Base-by-base conservation (phyloP, 1,140 invertebrate species). In the Drosophila simulans region DNA sequence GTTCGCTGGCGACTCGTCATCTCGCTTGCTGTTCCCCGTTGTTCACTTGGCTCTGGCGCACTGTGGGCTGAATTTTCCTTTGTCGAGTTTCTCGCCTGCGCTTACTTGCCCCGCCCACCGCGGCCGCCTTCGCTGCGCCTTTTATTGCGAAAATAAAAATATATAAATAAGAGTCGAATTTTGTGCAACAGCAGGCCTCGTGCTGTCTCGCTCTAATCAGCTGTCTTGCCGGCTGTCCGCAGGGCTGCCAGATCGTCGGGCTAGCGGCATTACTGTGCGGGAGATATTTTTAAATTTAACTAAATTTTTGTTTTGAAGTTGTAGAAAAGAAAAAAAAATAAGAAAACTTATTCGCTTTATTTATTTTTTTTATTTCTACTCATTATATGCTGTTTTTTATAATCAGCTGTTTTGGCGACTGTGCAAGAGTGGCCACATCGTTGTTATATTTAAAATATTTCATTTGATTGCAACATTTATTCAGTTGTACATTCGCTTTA, bases 1-100 rank as follows among this genome's bases (percentile, higher is more conserved):
- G 93, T 93, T 31, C 91, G 90, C 56, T 77, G 71, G 40, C 65
- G 85, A 64, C 71, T 90, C 45, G 62, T 77, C 84, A 83, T 88
- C 10, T 49, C 54, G 45, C 15, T 54, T 54, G 22, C 34, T 42
- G 22, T 1, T 46, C 22, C 13, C 37, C 17, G 31, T 22, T 56
- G 13, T 12, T 45, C 31, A 31, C 22, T 34, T 39, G n/a, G 34
- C 22, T 34, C 20, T 25, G 25, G 0, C 13, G 13, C 31, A 10
- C 31, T 31, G 7, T 31, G 31, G 7, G 31, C 31, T 31, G 31
- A 31, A 31, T 31, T 34, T 39, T 17, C 22, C 31, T 31, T n/a
- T 37, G 25, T 4, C n/a, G n/a, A 34, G 11, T 35, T 34, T 35
- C 13, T 5, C 13, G 31, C 31, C 31, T 3, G 31, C 17, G 35